These are phyloP conservation scores for Julus scanicus DNA, from an alignment of 2,888 invertebrate genomes.

Conservation along the genomic window DNA sequence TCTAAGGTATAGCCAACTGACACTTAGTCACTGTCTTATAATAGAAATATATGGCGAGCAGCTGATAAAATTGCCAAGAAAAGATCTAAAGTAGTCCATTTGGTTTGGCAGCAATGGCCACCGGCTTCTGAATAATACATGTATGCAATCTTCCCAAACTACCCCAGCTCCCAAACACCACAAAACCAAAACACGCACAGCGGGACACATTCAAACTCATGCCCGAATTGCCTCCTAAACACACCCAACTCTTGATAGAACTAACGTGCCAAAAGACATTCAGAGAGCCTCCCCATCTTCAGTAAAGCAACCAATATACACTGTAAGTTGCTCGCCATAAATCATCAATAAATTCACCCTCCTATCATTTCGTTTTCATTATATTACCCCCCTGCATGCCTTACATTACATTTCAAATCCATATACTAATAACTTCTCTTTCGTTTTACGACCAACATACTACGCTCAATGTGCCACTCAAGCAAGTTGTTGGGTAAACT, in stretches of 20 bases:
- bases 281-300: slow-evolving; percentile 18
- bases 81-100: slow-evolving; percentile 47
- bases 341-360: slow-evolving; percentile 43
- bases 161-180: slow-evolving; percentile 24
- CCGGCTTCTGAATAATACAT: slow-evolving; percentile 44
- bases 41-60: slow-evolving; percentile 43
- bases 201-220: slow-evolving; percentile 43
- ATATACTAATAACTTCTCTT: slow-evolving; percentile 45
- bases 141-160: slow-evolving; percentile 30
- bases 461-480: not conserved
- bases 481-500: not conserved
- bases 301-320: not conserved
- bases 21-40: slow-evolving; percentile 47
- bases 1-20: slow-evolving; percentile 37
- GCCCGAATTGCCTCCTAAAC: slow-evolving; percentile 41
- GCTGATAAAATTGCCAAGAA: slow-evolving; percentile 44
- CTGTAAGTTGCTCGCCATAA: not conserved
- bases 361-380: slow-evolving; percentile 43
- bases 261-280: slow-evolving; percentile 37
- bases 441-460: slow-evolving; percentile 16
- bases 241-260: not conserved
- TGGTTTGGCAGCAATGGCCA: slow-evolving; percentile 45
- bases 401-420: slow-evolving; percentile 40
- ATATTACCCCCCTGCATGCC: slow-evolving; percentile 28
- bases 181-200: slow-evolving; percentile 47